Base-by-base conservation (phyloP, 1,140 invertebrate genomes). In the Pogonus chalceus region DNA sequence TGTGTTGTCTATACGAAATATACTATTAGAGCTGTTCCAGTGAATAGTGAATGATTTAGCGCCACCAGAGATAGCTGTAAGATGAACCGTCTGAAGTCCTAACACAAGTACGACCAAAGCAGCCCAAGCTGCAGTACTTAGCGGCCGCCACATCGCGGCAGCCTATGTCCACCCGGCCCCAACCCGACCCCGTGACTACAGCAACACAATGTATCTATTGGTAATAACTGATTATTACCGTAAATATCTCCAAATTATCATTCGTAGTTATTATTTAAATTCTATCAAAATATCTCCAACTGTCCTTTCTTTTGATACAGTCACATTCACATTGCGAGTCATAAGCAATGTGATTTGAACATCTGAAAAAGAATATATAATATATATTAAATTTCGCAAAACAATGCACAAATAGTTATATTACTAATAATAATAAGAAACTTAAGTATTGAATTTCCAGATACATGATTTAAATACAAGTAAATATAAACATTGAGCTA, bases 1-100 rank as follows among this genome's bases (percentile, higher is more conserved):
- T 23, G 92, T 96, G 72, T 96, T 96, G 79, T 96, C 92, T 81
- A 96, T 95, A 69, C 92, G 84, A 77, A 96, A 96, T 82, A 92
- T 95, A 75, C 66, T 66, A 51, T 69, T 70, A 51, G 67, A 64
- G 10, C 66, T 68, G 57, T 70, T 70, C 68, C 68, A 70, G 54
- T 70, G 66, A 54, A 70, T 70, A 16, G 64, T 68, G 58, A 68
- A 68, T 52, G 66, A 64, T 51, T 62, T 64, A 20, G 68, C 67
- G 52, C 61, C 65, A 50, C 64, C 65, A 1, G 66, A 66, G 37
- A 57, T 56, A 3, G 56, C 56, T 16, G 60, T 58, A 22, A 53
- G n/a, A 16, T 43, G 37, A 7, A 43, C 37, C 37, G 37, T 43
- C 18, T 43, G 37, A 4, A 43, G 37, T 4, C 37, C 37, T 3